Evolutionary conservation across 2,113 vertebrate genomes (phyloP), one percentile per base, ranked within the genome.

Genomic region (Archilochus colubris): DNA sequence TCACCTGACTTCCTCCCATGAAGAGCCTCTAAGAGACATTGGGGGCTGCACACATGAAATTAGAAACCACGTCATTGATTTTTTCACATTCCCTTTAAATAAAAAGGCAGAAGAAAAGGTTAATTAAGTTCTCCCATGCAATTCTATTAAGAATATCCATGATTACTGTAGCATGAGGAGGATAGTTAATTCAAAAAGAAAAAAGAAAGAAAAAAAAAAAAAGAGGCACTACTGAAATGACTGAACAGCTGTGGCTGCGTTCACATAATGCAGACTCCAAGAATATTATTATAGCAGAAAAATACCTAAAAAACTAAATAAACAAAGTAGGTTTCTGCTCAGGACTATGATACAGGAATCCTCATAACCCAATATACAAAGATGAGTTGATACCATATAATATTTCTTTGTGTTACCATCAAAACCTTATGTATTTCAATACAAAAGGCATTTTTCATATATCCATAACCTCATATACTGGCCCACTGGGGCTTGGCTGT

Each of bases 31-130:
- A 77, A 91, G 14, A 58, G 88, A 68, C 30, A 54, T 31, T 55
- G 57, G 25, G 66, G 63, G 76, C 72, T n/a, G 36, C 63, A 67
- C 8, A 63, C 69, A 86, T 78, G 90, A 91, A 86, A 94, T 83
- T 40, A 83, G 82, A 93, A 88, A 64, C 51, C 48, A 93, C 2
- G 0, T 27, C 91, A 93, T 0, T 64, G 82, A 77, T 59, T 79
- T 67, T 72, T 82, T 54, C 19, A 80, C 62, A 73, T 48, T 66
- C 11, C 86, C 51, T 88, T 94, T 69, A 74, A 92, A 81, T 63
- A 89, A 82, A 91, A 94, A 59, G 46, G 78, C 88, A 82, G 75
- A 96, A 82, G 27, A 88, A 86, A 92, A 92, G 88, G 85, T 90
- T 95, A 95, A 95, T 93, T 89, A 95, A 86, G 72, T 70, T 88